Conservation (phyloP, 2,888 invertebrate species). For the Thyatira batis region DNA sequence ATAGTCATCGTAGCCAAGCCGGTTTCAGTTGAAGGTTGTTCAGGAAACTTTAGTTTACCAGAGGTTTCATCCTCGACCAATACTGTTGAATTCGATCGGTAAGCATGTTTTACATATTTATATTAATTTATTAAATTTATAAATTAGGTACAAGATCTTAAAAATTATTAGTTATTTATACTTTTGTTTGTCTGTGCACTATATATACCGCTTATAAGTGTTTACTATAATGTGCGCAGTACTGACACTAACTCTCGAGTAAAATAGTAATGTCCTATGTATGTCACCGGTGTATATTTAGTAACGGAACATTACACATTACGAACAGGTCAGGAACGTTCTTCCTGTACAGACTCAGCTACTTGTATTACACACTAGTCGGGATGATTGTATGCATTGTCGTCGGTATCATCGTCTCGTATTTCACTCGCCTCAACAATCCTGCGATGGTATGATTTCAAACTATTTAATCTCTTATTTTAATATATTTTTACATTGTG, state of each 20-base stretch:
- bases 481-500: too few relatives aligned
- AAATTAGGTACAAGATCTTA: too few relatives aligned
- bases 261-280: slow-evolving; percentile 3
- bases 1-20: slow-evolving; percentile 84
- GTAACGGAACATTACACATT: slow-evolving; percentile 16
- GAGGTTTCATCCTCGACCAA: slow-evolving; percentile 23
- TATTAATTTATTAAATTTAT: neutral
- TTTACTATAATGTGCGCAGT: too few relatives aligned
- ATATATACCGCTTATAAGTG: neutral
- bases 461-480: neutral
- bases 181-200: too few relatives aligned
- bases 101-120: slow-evolving; percentile 7
- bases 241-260: neutral
- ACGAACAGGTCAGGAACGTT: slow-evolving; percentile 81
- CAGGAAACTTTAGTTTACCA: slow-evolving; percentile 47
- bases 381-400: slow-evolving; percentile 85
- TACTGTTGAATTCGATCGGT: slow-evolving; percentile 62
- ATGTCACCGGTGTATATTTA: slow-evolving; percentile 17
- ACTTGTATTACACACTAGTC: slow-evolving; percentile 89
- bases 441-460: slow-evolving; percentile 71
- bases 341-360: slow-evolving; percentile 86
- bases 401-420: slow-evolving; percentile 86
- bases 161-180: too few relatives aligned
- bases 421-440: slow-evolving; percentile 84
- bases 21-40: slow-evolving; percentile 82